Evolutionary conservation across 1,140 invertebrate species (phyloP), one percentile per base, ranked within the genome.

Genomic region (Hesperophylax magnus): DNA sequence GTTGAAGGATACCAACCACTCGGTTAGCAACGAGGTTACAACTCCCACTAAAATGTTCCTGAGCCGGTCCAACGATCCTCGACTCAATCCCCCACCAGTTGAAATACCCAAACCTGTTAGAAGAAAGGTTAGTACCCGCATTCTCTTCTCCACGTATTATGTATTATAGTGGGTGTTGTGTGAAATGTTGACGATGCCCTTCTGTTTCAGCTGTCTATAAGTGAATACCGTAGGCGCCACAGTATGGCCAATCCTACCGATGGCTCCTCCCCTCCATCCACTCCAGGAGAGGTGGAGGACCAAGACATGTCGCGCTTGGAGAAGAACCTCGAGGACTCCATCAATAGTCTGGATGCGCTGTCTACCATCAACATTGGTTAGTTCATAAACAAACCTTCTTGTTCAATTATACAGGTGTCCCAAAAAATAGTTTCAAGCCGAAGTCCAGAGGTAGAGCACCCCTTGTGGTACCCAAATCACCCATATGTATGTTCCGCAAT

Each of bases 41-140:
- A 85, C 85, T 77, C 80, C 82, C 9, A 74, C 60, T 72, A 88
- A 87, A 83, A 54, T 85, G 2, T 85, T 85, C 84, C 83, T 82
- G 74, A 80, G 86, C 47, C 83, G 86, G 14, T 78, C 60, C 47
- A 86, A 85, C 72, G 89, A 90, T 84, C 89, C 89, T 22, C 85
- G 89, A 7, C 86, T 90, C 18, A 87, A 90, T 81, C 89, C 88
- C 9, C 89, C 89, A 79, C 87, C 88, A 27, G 84, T 84, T 7
- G 89, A 90, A 77, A 89, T 88, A 79, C 88, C 89, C 17, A 90
- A 90, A 84, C 88, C 89, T 0, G 86, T 89, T 24, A 85, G 88
- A 83, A 88, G 89, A 85, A 90, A 90, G 88, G 89, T 90, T 39
- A 22, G 69, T 72, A 18, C 47, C 9, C 39, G 11, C 14, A 47